These are phyloP conservation scores for Chaetorhynchus papuensis DNA, from an alignment of 2,113 vertebrate species.

Conservation along the genomic window DNA sequence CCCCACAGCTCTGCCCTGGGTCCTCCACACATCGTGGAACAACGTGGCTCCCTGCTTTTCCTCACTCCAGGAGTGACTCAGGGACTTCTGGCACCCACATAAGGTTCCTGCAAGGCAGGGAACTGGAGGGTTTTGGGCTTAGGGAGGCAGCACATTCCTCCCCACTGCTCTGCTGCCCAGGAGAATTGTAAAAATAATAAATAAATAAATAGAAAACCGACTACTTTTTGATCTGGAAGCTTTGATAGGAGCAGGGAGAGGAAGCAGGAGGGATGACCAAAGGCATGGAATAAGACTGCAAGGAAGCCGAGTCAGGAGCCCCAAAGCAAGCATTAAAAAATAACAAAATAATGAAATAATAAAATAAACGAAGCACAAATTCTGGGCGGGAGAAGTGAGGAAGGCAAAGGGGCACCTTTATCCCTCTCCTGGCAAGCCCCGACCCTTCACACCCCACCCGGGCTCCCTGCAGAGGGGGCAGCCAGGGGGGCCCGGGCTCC, in stretches of 20 bases:
- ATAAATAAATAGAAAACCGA: accelerated
- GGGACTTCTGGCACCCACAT: background rate
- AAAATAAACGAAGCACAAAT: background rate
- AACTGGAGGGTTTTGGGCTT: background rate
- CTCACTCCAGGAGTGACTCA: background rate
- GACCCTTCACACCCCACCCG: background rate
- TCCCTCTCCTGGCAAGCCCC: background rate
- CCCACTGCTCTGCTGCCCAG: background rate
- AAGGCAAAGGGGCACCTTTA: background rate
- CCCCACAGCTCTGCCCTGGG: background rate
- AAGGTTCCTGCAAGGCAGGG: too few relatives aligned
- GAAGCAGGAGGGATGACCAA: background rate
- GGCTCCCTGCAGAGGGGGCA: background rate
- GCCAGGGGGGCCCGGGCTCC: background rate
- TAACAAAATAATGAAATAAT: background rate
- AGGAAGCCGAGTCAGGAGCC: background rate
- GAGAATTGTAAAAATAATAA: background rate
- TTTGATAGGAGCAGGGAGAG: background rate
- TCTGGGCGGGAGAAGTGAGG: background rate
- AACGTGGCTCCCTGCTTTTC: accelerated
- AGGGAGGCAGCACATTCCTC: background rate
- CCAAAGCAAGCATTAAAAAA: background rate
- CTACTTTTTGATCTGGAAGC: background rate
- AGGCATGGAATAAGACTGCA: background rate
- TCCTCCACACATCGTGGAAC: accelerated